Evolutionary conservation across 2,797 vertebrate genomes (phyloP), one percentile per base, ranked within the genome.

Genomic region (Gastrophryne carolinensis): DNA sequence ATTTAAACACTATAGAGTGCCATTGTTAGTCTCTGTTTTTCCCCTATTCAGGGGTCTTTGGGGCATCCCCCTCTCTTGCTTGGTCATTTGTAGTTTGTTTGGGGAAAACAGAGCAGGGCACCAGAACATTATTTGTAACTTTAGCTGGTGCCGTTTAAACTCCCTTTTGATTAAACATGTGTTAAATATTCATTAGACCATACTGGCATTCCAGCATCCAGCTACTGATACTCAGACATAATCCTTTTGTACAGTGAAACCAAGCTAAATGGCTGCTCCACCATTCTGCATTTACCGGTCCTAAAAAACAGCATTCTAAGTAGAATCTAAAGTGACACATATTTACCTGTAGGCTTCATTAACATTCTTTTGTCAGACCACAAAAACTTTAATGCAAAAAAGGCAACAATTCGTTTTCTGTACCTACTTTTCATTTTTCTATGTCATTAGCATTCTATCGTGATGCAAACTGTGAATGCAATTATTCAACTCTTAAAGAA

Each of bases 261-360:
- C 37, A n/a, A 52, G 44, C 50, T 37, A 32, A 5, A 11, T 10
- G 3, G 1, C 17, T 35, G 9, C 26, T 23, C 9, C 7, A 49
- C 29, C 27, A 29, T 19, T 32, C 47, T 41, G 32, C 0, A 27
- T 19, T 39, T 39, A 19, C 26, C 29, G 49, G 30, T 63, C 60
- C 21, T 34, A 37, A 56, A 74, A 58, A 54, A 54, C 62, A 23
- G n/a, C 72, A 74, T 66, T 58, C 63, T 67, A 12, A 17, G 24
- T 23, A 23, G 72, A 29, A 54, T 54, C 53, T 35, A 19, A 65
- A 65, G 49, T 17, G 32, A 56, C 50, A 69, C 37, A 26, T 67
- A 67, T 17, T 39, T 37, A 56, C 34, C 56, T 35, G 21, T 26
- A 35, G 17, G n/a, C 34, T 37, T 32, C 61, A 54, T 32, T 56